Conservation (phyloP, 1,140 invertebrate species). For the Aricia agestis region DNA sequence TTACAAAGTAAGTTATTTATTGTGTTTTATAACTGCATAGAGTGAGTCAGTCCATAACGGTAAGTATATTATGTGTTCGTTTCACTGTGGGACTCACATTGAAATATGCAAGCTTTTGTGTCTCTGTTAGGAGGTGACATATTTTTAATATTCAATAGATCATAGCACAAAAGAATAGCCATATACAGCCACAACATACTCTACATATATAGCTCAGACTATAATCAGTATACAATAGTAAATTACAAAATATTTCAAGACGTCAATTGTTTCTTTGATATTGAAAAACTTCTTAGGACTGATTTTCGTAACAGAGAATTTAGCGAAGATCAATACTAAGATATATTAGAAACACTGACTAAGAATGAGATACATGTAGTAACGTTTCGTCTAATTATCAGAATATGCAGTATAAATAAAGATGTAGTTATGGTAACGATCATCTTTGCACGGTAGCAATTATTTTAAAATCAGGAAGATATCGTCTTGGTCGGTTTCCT, state of each 20-base stretch:
- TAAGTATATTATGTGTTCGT: neutral
- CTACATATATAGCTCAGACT: neutral
- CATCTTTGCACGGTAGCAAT: neutral
- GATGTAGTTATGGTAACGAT: too few species aligned
- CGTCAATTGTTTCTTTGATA: too few species aligned
- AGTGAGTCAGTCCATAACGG: neutral
- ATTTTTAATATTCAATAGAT: conserved; percentile 14
- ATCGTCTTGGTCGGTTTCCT: conserved; percentile 13
- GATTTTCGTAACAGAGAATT: too few species aligned
- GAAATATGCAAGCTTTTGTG: conserved; percentile 7
- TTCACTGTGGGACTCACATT: neutral
- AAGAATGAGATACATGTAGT: too few species aligned
- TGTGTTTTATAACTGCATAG: neutral
- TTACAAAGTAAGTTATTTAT: neutral
- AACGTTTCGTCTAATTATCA: too few species aligned
- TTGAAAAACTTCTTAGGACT: too few species aligned
- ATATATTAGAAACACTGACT: too few species aligned
- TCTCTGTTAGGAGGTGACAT: conserved; percentile 9
- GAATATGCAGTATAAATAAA: too few species aligned
- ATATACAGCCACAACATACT: neutral
- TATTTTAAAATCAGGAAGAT: neutral
- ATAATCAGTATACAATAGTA: too few species aligned
- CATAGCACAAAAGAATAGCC: neutral
- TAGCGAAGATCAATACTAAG: too few species aligned
- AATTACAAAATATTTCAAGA: too few species aligned